These are phyloP conservation scores for Toxotes chatareus DNA, from an alignment of 2,113 vertebrate genomes.

Conservation along the genomic window DNA sequence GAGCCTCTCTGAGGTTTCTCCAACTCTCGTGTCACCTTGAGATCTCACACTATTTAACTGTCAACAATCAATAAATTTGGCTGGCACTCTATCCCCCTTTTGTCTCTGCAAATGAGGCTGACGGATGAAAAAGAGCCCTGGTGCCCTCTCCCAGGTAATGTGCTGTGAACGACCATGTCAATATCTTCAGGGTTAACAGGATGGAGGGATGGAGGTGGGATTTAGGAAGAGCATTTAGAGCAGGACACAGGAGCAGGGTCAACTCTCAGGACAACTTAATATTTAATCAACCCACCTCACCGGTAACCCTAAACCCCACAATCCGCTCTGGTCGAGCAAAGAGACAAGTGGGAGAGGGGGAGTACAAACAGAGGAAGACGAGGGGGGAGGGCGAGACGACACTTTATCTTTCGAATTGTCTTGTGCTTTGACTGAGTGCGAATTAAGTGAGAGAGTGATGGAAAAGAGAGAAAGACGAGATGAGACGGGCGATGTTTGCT, in stretches of 20 bases:
- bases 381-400: conserved; percentile 21
- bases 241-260: conserved; percentile 60
- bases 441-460: conserved; percentile 40
- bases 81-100: conserved; percentile 49
- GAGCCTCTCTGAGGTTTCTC: conserved; percentile 44
- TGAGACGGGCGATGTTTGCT: conserved; percentile 10
- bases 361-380: not conserved
- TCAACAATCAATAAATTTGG: conserved; percentile 69
- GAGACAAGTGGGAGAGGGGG: conserved; percentile 39
- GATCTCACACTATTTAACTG: conserved; percentile 30
- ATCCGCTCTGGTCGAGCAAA: conserved; percentile 50
- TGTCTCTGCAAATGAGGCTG: conserved; percentile 67
- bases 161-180: conserved; percentile 53
- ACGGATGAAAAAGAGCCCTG: conserved; percentile 61
- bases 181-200: conserved; percentile 57
- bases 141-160: conserved; percentile 58
- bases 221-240: conserved; percentile 37
- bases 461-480: conserved; percentile 10
- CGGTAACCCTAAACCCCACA: conserved; percentile 70
- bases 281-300: conserved; percentile 74
- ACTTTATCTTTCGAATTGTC: conserved; percentile 53
- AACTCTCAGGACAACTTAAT: conserved; percentile 75
- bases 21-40: conserved; percentile 64
- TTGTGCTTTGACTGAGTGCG: conserved; percentile 48
- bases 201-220: not conserved